Base-by-base conservation (phyloP, 2,113 vertebrate species). In the Mesitornis unicolor region DNA sequence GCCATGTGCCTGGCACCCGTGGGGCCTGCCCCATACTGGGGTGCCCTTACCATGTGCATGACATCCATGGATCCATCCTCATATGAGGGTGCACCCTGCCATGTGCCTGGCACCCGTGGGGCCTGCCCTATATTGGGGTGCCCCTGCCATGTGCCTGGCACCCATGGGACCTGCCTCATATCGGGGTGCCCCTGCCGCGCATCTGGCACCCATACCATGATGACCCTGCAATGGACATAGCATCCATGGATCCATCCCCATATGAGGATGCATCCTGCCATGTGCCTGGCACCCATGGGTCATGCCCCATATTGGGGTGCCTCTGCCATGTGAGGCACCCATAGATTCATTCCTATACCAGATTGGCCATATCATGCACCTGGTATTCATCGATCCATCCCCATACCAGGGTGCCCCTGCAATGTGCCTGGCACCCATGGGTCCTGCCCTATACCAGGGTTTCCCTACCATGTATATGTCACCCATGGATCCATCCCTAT, bases 101-200 rank as follows among this genome's bases (percentile, higher is more conserved):
- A 1, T 4, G 6, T 1, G 0, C 14, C 5, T 10, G 69, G 40
- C 40, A 15, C n/a, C 28, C 33, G 0, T 2, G 19, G 33, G 11
- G 50, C 28, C 26, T 33, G 8, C 5, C 25, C 16, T 6, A 7
- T 21, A 4, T 33, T 6, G 3, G 3, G 35, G 13, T 35, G 9
- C 5, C 28, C 59, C 25, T 40, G 13, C 4, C 48, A 20, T 43
- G 47, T 1, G 5, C 11, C 5, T 67, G 28, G 40, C 16, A 45
- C 25, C 54, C 53, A 18, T 4, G 22, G 26, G 6, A n/a, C 7
- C 35, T 20, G n/a, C 25, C 40, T 40, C 7, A 11, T 25, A 2
- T 19, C 8, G 4, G 9, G 35, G 17, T 31, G 26, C 3, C n/a
- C 22, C 53, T 61, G 21, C 17, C 59, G 21, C n/a, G 26, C 3